Evolutionary conservation across 2,113 vertebrate genomes (phyloP), one percentile per base, ranked within the genome.

Genomic region (Misgurnus anguillicaudatus): DNA sequence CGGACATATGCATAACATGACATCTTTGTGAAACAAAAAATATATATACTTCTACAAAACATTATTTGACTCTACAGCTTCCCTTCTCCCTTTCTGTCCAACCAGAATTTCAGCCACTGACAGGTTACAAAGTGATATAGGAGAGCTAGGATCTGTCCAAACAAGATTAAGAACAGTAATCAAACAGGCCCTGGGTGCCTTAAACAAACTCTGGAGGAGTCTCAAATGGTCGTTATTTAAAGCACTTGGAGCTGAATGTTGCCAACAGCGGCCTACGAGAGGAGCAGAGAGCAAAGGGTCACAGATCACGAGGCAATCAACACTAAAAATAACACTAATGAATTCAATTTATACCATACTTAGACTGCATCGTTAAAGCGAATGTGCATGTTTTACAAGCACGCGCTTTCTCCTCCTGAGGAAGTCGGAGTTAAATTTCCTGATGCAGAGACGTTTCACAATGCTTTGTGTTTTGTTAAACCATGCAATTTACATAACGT

Each of bases 201-300:
- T 88, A 77, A 86, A 86, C 83, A 90, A 91, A 90, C 88, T 85
- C 84, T 86, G 89, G 90, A 75, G 86, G 82, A 81, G 87, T 76
- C 68, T 82, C 24, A 79, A 69, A 70, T 73, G 79, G 60, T 21
- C 0, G 47, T 81, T 78, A 85, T 58, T 83, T 62, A 77, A 31
- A 78, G 38, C 78, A 38, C 79, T 86, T 55, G 48, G 75, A 82
- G 79, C 75, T 58, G 75, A 83, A 82, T 75, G 51, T 66, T 63
- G 21, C 69, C 61, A 64, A 73, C 38, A 55, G 31, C 45, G 21
- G 69, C 53, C 45, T 51, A 38, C 41, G 38, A 69, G 51, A 60
- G 17, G 5, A 70, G 77, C 58, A 63, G 47, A 36, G 39, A 74
- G 39, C 57, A 74, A 21, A 62, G 41, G 72, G 72, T 74, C 38